Base-by-base conservation (phyloP, 1,140 invertebrate genomes). In the Hormaphis cornu region DNA sequence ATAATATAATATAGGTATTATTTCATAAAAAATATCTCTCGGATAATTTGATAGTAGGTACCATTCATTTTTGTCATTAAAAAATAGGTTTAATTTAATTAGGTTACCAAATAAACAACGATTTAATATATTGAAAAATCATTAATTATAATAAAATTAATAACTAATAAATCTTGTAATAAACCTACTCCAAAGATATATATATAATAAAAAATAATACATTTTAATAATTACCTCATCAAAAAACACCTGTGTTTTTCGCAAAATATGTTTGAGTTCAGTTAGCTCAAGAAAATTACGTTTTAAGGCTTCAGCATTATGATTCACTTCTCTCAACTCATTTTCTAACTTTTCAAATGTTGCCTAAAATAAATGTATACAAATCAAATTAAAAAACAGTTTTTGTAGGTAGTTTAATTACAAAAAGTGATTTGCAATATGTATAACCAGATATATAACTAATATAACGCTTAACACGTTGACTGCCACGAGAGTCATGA, bases 181-280 rank as follows among this genome's bases (percentile, higher is more conserved):
- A 26, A 58, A 40, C 33, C 54, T 58, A 58, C 7, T 58, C 24
- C 54, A 58, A 58, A 40, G 37, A 58, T 58, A 37, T 58, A 58
- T 24, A 9, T 37, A 12, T 9, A 24, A 54, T 0, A 40, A 22
- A 37, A 1, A 12, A 7, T 20, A 22, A 20, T 6, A 22, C 22
- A 56, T 14, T 20, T 10, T 20, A 50, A 61, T 44, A 81, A 85
- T 85, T 85, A 98, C 95, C 88, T 98, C 95, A 74, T 95, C 91
- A 77, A 99, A 98, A 81, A 99, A 99, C 42, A 89, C 87, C 83
- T 98, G 94, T 22, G 96, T 97, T 80, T 97, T 97, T 72, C 89
- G 84, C 56, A 99, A 81, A 74, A 98, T 97, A 76, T 97, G 93
- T 77, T 95, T 96, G 56, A 98, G 81, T 78, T 99, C 97, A 0